Conservation (phyloP, 2,113 vertebrate species). For the Phalacrocorax aristotelis region DNA sequence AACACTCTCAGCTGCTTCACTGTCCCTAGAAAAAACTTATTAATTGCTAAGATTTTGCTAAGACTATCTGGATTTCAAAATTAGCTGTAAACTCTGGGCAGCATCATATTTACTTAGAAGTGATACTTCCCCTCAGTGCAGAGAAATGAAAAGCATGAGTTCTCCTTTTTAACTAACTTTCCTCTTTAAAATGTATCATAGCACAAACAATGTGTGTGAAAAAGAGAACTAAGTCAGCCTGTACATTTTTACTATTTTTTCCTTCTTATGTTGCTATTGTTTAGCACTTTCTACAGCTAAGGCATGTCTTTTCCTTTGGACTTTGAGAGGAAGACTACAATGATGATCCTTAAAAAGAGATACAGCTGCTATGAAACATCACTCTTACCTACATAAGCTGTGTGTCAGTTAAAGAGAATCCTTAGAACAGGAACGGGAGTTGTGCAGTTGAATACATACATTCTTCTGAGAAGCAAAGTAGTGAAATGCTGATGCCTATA, state of each 20-base stretch:
- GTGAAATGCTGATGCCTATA: not conserved
- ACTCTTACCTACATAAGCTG: not conserved
- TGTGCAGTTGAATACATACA: not conserved
- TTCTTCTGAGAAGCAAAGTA: not conserved
- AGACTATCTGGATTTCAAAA: not conserved
- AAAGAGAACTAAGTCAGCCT: slow-evolving; percentile 42
- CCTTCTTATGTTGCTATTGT: not conserved
- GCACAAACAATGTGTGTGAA: slow-evolving; percentile 48
- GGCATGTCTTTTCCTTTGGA: not conserved
- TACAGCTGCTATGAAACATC: not conserved
- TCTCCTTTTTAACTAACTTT: slow-evolving; percentile 72
- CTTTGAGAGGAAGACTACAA: not conserved
- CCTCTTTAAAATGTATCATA: not conserved
- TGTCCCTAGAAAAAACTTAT: not conserved
- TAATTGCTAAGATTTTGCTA: not conserved
- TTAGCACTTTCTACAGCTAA: not conserved
- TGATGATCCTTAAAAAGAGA: not conserved
- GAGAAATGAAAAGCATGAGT: slow-evolving; percentile 64
- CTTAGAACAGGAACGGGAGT: not conserved
- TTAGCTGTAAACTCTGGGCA: not conserved
- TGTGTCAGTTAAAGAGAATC: not conserved
- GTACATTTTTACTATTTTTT: not conserved
- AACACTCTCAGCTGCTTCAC: not conserved
- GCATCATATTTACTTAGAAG: slow-evolving; percentile 32
- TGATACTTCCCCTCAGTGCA: slow-evolving; percentile 65